Conservation (phyloP, 1,140 invertebrate genomes). For the Nilaparvata lugens region DNA sequence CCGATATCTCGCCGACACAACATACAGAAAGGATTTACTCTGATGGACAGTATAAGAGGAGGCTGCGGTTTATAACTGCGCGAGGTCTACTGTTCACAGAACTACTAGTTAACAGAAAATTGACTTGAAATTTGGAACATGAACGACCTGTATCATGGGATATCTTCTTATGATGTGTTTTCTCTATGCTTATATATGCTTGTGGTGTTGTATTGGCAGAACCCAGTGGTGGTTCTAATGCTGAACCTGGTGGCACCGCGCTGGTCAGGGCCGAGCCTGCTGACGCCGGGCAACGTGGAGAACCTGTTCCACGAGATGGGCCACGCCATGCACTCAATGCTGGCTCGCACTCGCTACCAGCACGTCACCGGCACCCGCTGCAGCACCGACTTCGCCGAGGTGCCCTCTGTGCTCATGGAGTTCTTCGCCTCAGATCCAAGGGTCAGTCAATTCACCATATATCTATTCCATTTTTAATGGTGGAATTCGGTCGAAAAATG, state of each 20-base stretch:
- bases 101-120: too few species aligned
- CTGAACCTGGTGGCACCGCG: constrained; percentile 69
- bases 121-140: too few species aligned
- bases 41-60: too few species aligned
- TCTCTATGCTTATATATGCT: too few species aligned
- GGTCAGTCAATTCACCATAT: constrained; percentile 42
- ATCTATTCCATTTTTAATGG: too few species aligned
- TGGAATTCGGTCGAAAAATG: background rate
- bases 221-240: constrained; percentile 90
- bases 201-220: constrained; percentile 45
- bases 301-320: constrained; percentile 99
- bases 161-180: too few species aligned
- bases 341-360: constrained; percentile 90
- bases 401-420: constrained; percentile 97
- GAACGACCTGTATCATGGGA: too few species aligned
- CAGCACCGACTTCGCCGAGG: constrained; percentile 95
- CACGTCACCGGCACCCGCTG: constrained; percentile 96
- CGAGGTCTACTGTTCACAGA: too few species aligned
- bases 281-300: constrained; percentile 78
- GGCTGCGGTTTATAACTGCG: too few species aligned
- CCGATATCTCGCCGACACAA: too few species aligned
- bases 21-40: too few species aligned
- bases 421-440: constrained; percentile 88
- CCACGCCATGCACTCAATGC: constrained; percentile 98
- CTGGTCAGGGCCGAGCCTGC: constrained; percentile 65